phyloP scores from a whole-genome alignment of 2,888 invertebrate species.

The Chymomyza fuscimana region DNA sequence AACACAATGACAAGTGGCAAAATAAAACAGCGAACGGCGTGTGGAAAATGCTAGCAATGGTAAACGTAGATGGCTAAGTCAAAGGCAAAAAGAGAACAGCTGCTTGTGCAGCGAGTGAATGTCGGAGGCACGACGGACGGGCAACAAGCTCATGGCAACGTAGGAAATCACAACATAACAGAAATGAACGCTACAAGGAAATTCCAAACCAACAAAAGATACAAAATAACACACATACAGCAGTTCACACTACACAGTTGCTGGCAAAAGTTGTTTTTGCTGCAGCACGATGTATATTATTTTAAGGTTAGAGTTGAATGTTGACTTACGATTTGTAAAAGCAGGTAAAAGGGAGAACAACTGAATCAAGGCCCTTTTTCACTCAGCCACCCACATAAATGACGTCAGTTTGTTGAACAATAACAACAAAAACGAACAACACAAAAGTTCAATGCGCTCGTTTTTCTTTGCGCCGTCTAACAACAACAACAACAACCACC shows the following conservation, averaged over 20 bases:
- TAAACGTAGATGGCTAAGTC: background rate
- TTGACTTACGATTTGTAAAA: background rate
- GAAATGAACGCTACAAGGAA: too few relatives aligned
- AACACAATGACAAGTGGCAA: slow-evolving; percentile 28
- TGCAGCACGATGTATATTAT: background rate
- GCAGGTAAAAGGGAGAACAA: slow-evolving; percentile 15
- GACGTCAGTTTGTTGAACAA: slow-evolving; percentile 6
- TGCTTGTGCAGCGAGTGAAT: background rate
- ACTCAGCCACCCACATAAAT: background rate
- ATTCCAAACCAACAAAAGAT: background rate
- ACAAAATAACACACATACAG: slow-evolving; percentile 13
- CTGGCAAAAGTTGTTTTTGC: background rate
- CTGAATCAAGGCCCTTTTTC: slow-evolving; percentile 18
- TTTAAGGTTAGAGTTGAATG: background rate
- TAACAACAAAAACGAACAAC: slow-evolving; percentile 21
- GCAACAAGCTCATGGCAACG: too few relatives aligned
- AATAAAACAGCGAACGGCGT: background rate
- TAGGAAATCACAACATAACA: too few relatives aligned
- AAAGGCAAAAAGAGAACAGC: background rate
- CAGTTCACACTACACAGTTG: background rate
- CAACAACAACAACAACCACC: slow-evolving; percentile 39
- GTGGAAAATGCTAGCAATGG: background rate
- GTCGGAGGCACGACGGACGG: too few relatives aligned
- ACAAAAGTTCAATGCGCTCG: slow-evolving; percentile 61
- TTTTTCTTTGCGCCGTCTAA: slow-evolving; percentile 24